Conservation (phyloP, 2,888 invertebrate genomes). For the Cephus pygmeus region DNA sequence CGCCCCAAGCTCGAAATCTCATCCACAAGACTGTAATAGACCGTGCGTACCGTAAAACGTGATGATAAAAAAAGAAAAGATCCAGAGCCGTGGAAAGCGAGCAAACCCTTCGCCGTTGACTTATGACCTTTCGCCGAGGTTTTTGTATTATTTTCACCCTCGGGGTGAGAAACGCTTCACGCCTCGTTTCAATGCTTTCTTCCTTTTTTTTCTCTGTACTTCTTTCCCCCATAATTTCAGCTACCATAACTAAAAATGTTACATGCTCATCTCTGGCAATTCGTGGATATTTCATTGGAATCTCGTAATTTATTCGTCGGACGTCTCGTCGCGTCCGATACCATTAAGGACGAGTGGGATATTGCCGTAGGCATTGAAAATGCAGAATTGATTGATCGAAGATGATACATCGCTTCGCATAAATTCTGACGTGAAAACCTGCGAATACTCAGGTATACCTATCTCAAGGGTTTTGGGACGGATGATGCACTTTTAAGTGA, state of each 20-base stretch:
- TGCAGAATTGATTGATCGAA: neutral
- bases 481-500: neutral
- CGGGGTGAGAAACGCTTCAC: constrained; percentile 4
- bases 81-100: neutral
- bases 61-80: neutral
- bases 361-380: neutral
- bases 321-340: neutral
- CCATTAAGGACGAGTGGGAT: neutral
- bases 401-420: neutral
- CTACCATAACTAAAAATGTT: neutral
- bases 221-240: neutral
- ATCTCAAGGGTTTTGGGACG: neutral
- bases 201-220: neutral
- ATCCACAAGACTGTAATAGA: neutral
- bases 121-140: constrained; percentile 7
- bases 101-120: neutral
- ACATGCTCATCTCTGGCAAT: neutral
- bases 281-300: neutral
- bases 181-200: neutral
- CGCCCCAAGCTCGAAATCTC: neutral
- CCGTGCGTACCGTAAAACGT: neutral
- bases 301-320: neutral
- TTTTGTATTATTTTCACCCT: neutral
- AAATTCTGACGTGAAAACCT: neutral
- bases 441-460: neutral